A percentile compares a stretch with the other conserved stretches of the same genome.
These are phyloP conservation scores for Balaenoptera acutorostrata DNA, from an alignment of 2,113 vertebrate species.

Conservation along the genomic window DNA sequence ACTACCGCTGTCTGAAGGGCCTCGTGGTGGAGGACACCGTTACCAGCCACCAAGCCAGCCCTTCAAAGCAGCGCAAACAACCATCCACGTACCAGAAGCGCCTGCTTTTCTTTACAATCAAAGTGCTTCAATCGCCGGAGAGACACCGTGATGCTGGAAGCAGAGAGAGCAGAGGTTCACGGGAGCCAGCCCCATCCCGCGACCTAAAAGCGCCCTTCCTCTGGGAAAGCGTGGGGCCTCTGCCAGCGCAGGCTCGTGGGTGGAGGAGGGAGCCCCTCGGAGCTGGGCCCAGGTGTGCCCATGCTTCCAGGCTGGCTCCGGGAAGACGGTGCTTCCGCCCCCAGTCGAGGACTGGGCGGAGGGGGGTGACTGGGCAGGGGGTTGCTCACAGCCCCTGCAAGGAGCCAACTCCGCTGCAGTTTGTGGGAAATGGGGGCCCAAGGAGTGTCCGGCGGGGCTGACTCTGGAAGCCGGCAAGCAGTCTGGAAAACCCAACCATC, in stretches of 20 bases:
- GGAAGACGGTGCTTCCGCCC: neutral
- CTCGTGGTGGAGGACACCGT: neutral
- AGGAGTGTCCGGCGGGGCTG: rapidly evolving
- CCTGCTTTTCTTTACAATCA: constrained; percentile 87
- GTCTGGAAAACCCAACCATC: neutral
- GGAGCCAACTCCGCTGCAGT: rapidly evolving
- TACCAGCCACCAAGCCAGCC: neutral
- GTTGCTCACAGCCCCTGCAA: rapidly evolving
- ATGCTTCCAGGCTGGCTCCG: neutral
- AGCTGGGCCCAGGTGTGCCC: neutral
- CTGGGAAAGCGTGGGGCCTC: neutral
- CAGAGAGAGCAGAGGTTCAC: neutral
- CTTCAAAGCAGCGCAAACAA: neutral
- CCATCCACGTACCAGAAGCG: constrained; percentile 83
- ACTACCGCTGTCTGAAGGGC: neutral
- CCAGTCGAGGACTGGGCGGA: rapidly evolving
- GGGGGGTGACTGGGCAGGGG: rapidly evolving
- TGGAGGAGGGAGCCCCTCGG: neutral
- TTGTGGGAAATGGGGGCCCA: neutral
- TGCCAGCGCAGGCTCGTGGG: neutral
- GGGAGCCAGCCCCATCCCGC: rapidly evolving
- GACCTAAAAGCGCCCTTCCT: neutral
- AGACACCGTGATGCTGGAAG: constrained; percentile 83
- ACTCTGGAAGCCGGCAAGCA: neutral
- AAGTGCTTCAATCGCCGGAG: constrained; percentile 89